Conservation (phyloP, 2,888 invertebrate genomes). For the Hyles lineata region DNA sequence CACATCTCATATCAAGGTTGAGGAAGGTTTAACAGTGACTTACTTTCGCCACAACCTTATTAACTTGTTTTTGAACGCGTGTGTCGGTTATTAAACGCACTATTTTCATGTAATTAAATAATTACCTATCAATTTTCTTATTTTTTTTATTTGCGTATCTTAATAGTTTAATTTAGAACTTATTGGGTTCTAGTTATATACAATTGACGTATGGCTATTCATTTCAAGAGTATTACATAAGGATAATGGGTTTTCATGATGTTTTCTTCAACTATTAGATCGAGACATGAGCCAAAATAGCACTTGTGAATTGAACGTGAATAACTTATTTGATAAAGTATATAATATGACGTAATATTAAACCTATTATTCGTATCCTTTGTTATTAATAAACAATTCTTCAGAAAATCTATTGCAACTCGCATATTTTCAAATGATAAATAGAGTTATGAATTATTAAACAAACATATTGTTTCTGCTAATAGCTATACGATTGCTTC, state of each 20-base stretch:
- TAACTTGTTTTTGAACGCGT: constrained; percentile 39
- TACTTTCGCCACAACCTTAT: constrained; percentile 48
- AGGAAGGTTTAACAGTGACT: constrained; percentile 40
- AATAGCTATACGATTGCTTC: neutral
- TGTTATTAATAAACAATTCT: neutral
- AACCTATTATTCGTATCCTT: neutral
- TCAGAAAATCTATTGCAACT: neutral
- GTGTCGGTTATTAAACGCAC: constrained; percentile 37
- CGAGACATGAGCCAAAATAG: neutral
- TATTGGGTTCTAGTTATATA: no score
- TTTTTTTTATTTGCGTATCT: neutral
- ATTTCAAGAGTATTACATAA: neutral
- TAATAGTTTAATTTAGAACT: no score
- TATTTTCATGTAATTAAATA: neutral
- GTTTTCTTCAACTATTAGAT: neutral
- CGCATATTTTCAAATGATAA: neutral
- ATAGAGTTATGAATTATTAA: neutral
- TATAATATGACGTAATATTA: neutral
- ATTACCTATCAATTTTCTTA: neutral
- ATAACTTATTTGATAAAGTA: neutral
- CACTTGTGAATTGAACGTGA: neutral
- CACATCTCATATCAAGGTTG: constrained; percentile 52
- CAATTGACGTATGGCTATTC: neutral
- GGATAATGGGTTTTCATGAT: neutral
- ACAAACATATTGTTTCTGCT: neutral